These are phyloP conservation scores for Andrena bucephala DNA, from an alignment of 2,888 invertebrate genomes.

Conservation along the genomic window DNA sequence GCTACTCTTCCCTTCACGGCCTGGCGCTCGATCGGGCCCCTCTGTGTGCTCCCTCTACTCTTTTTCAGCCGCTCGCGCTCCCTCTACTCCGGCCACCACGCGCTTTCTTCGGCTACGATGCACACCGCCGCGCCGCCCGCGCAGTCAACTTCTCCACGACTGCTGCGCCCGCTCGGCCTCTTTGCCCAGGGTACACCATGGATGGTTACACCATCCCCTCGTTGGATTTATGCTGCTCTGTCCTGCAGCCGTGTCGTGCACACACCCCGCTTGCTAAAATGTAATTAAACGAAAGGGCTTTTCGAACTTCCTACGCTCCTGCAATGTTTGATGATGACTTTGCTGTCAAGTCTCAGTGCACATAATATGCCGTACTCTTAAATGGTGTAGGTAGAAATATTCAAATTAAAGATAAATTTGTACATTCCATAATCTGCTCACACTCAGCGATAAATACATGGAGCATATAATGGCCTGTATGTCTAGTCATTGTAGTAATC, in stretches of 20 bases:
- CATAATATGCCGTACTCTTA: not conserved
- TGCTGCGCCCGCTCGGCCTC: constrained; percentile 33
- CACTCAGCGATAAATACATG: too few relatives aligned
- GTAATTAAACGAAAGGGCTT: not conserved
- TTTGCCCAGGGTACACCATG: not conserved
- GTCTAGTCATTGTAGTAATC: too few relatives aligned
- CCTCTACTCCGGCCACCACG: constrained; percentile 51
- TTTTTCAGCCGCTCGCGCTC: constrained; percentile 48
- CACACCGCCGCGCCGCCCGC: constrained; percentile 60
- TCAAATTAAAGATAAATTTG: not conserved
- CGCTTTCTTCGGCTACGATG: constrained; percentile 55
- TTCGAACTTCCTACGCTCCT: not conserved
- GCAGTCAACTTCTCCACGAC: constrained; percentile 57
- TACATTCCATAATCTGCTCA: not conserved
- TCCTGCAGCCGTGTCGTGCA: not conserved
- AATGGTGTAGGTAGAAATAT: not conserved
- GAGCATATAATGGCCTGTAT: too few relatives aligned
- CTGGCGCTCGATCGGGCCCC: constrained; percentile 69
- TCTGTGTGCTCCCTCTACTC: constrained; percentile 57
- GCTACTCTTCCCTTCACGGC: constrained; percentile 60
- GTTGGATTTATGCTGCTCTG: not conserved
- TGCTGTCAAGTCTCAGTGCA: not conserved
- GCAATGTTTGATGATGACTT: not conserved
- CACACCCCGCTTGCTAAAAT: not conserved
- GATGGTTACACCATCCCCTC: not conserved